Base-by-base conservation (phyloP, 1,140 invertebrate species). In the Pygmarrhopalites habei region DNA sequence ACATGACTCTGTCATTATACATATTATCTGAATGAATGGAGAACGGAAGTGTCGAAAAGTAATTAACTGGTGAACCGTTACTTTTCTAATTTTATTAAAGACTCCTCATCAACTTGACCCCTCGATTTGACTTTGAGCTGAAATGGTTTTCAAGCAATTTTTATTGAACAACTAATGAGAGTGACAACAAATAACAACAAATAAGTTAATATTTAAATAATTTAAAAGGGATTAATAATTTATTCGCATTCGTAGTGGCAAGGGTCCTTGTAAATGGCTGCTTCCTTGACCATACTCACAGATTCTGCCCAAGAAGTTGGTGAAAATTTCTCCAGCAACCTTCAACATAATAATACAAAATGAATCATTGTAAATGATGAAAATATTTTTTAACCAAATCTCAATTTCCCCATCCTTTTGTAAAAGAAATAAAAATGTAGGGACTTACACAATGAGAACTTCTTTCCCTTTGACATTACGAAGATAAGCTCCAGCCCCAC, bases 391-490 rank as follows among this genome's bases (percentile, higher is more conserved):
- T 59, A 39, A 32, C 19, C n/a, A n/a, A n/a, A n/a, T n/a, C n/a
- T n/a, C n/a, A n/a, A n/a, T n/a, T n/a, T n/a, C n/a, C n/a, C n/a
- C n/a, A n/a, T n/a, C n/a, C n/a, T n/a, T n/a, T n/a, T n/a, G n/a
- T n/a, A n/a, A n/a, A 7, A 35, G 32, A 7, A 7, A 7, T 35
- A 7, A 35, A 35, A 17, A 26, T 14, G 30, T 44, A 32, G 28
- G 12, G 12, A 58, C 69, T 66, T 68, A 71, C 69, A 65, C 64
- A 52, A 71, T 44, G 29, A 71, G 55, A n/a, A 68, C 7, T 1
- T 71, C 60, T 32, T 71, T 71, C 28, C 69, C 65, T 26, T 64
- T 66, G 19, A 71, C 32, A 21, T 21, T 23, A 21, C 61, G 43
- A 2, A 71, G 53, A 29, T 68, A 68, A n/a, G 26, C 58, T 26